Evolutionary conservation across 2,113 vertebrate species (phyloP).

Genomic region (Daphoenositta chrysoptera): DNA sequence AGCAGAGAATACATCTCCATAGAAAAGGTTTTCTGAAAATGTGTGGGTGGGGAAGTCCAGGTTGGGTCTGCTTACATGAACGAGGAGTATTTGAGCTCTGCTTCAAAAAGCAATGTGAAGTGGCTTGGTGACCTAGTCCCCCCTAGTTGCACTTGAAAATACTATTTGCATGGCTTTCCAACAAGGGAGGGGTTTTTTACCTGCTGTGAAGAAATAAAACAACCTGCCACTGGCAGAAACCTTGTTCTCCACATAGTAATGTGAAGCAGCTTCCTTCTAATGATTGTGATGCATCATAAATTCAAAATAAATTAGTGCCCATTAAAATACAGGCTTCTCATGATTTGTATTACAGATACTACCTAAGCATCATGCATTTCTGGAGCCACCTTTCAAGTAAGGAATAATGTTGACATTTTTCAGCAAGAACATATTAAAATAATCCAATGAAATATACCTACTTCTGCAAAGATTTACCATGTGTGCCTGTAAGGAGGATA

Average conservation of each 20-base stretch:
- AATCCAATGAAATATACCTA: slow-evolving; percentile 14
- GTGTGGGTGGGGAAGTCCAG: accelerated
- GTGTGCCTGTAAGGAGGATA: slow-evolving; percentile 27
- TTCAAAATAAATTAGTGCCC: slow-evolving; percentile 63
- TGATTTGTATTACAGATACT: slow-evolving; percentile 47
- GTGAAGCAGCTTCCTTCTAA: slow-evolving; percentile 36
- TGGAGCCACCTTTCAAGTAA: slow-evolving; percentile 23
- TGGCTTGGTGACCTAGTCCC: not conserved
- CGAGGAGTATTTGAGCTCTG: not conserved
- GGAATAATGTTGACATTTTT: slow-evolving; percentile 37
- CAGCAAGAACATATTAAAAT: slow-evolving; percentile 42
- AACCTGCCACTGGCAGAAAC: not conserved
- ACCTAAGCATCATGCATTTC: slow-evolving; percentile 21
- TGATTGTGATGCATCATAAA: slow-evolving; percentile 35
- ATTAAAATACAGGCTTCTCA: slow-evolving; percentile 45
- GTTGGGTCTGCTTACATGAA: accelerated
- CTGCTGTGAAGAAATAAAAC: slow-evolving; percentile 13
- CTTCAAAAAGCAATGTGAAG: not conserved
- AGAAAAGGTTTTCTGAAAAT: not conserved
- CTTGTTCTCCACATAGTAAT: not conserved
- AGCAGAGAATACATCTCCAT: not conserved
- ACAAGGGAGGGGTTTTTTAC: not conserved
- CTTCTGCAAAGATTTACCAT: slow-evolving; percentile 13
- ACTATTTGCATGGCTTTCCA: not conserved
- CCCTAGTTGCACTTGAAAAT: not conserved